Base-by-base conservation (phyloP, 2,797 vertebrate genomes). In the Pangasius djambal region DNA sequence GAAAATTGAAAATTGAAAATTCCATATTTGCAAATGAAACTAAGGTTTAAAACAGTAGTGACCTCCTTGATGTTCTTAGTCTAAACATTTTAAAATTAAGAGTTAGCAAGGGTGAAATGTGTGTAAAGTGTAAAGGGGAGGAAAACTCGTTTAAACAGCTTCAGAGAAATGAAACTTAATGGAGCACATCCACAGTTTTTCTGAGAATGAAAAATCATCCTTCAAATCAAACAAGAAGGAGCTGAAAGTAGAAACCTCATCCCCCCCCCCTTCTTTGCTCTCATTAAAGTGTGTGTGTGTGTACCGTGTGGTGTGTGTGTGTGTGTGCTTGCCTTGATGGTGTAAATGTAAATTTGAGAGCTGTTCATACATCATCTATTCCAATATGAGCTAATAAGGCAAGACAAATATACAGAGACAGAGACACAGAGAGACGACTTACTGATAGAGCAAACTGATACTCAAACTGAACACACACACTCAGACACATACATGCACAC, bases 361-460 rank as follows among this genome's bases (percentile, higher is more conserved):
- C 87, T 92, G 90, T 90, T 91, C 91, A 91, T 89, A 90, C 85
- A 85, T 91, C 87, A 91, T 88, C 91, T 91, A 90, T 88, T 89
- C 81, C 90, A 89, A 91, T 91, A 90, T 87, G 87, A 89, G 78
- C 88, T 91, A 92, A 90, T 91, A 91, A 90, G 86, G 89, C 86
- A 91, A 89, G 90, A 87, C 90, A 92, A 89, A 91, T 90, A 89
- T 89, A 91, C 72, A 67, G 25, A 44, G 37, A 65, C 61, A 86
- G 61, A 87, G 78, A 77, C 44, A 57, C 82, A 65, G 78, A 78
- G n/a, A 90, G 69, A 83, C 7, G 37, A 83, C 37, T 83, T 65
- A 84, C 40, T 69, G 59, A 84, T 67, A 31, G 28, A 50, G 52
- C 34, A 44, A 63, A 63, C 79, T 63, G 57, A 63, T 61, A 83